Conservation (phyloP, 2,113 vertebrate genomes). For the Meles meles region DNA sequence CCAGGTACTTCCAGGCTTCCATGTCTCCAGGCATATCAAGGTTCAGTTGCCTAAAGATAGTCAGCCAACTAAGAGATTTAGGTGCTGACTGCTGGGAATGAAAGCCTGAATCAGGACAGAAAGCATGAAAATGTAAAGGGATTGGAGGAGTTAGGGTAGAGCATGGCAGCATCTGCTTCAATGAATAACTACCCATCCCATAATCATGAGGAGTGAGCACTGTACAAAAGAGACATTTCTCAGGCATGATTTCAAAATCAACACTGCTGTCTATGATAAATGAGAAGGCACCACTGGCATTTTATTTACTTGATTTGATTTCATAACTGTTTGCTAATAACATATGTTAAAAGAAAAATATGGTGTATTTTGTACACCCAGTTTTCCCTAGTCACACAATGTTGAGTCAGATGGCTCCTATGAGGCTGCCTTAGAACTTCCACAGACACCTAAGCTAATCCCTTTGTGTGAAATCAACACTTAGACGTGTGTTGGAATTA, state of each 20-base stretch:
- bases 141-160: not conserved
- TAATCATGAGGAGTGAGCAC: not conserved
- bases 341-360: slow-evolving; percentile 53
- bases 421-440: slow-evolving; percentile 57
- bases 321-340: slow-evolving; percentile 43
- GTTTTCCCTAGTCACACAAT: slow-evolving; percentile 52
- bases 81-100: not conserved
- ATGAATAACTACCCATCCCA: not conserved
- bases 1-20: not conserved
- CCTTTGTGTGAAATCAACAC: slow-evolving; percentile 68
- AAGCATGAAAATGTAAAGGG: not conserved
- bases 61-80: not conserved
- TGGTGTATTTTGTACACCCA: slow-evolving; percentile 2
- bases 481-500: slow-evolving; percentile 67
- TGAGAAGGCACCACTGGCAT: not conserved
- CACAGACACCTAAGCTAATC: slow-evolving; percentile 46
- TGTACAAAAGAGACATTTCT: not conserved
- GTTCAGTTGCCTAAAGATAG: not conserved
- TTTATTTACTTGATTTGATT: slow-evolving; percentile 53
- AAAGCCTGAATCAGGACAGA: not conserved
- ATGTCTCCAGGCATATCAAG: not conserved
- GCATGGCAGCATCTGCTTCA: not conserved
- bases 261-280: not conserved
- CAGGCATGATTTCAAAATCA: slow-evolving; percentile 13
- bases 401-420: slow-evolving; percentile 57